These are phyloP conservation scores for Acleris laterana DNA, from an alignment of 2,888 invertebrate genomes.

Conservation along the genomic window DNA sequence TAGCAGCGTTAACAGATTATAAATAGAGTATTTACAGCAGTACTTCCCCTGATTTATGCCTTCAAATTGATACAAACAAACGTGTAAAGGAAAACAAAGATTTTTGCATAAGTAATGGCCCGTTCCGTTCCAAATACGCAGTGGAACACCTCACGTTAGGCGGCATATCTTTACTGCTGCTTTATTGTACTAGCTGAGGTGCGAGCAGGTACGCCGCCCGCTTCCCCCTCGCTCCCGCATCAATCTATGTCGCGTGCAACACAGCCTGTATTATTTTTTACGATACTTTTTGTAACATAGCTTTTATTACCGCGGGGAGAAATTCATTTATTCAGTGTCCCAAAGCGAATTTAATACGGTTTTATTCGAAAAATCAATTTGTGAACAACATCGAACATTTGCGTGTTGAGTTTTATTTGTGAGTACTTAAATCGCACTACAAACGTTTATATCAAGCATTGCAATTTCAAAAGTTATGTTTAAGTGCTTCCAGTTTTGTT, in stretches of 20 bases:
- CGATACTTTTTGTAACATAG: constrained; percentile 49
- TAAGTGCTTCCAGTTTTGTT: no score
- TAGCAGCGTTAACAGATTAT: no score
- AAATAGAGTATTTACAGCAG: neutral
- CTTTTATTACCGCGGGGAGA: constrained; percentile 48
- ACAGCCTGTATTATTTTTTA: constrained; percentile 52
- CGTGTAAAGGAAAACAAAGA: constrained; percentile 24
- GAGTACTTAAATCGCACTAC: no score
- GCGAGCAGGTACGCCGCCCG: constrained; percentile 34
- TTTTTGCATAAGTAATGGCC: constrained; percentile 28
- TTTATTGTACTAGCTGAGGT: constrained; percentile 28
- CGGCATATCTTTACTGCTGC: constrained; percentile 29
- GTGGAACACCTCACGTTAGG: constrained; percentile 16
- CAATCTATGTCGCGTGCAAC: constrained; percentile 60
- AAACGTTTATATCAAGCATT: neutral
- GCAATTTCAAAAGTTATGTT: no score
- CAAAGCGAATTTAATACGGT: constrained; percentile 46
- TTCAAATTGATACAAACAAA: constrained; percentile 20
- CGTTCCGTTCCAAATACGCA: constrained; percentile 25
- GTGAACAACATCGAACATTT: constrained; percentile 39
- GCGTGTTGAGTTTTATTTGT: constrained; percentile 11
- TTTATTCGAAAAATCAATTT: constrained; percentile 45
- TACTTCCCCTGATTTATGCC: constrained; percentile 13
- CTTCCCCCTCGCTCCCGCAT: constrained; percentile 48
- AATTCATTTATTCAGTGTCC: constrained; percentile 50